phyloP scores from a whole-genome alignment of 2,113 vertebrate genomes.

The Motacilla alba region DNA sequence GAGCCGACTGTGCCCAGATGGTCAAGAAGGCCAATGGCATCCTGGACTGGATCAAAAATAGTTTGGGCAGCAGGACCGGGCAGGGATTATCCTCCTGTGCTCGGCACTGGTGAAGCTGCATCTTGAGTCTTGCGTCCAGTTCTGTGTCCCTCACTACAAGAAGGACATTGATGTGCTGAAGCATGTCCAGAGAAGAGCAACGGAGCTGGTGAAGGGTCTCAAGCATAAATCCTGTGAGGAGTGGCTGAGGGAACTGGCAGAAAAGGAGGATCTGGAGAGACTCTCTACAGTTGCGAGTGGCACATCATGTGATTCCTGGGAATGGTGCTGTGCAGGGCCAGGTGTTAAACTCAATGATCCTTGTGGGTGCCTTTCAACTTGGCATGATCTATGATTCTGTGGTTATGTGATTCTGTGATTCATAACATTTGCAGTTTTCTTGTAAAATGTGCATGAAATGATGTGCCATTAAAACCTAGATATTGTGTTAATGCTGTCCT shows the following conservation, averaged over 20 bases:
- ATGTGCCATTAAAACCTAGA: not conserved
- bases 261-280: not conserved
- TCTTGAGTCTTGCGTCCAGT: not conserved
- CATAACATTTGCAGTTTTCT: not conserved
- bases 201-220: not conserved
- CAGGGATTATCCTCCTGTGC: not conserved
- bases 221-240: not conserved
- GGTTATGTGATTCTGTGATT: not conserved
- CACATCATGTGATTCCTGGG: not conserved
- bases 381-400: not conserved
- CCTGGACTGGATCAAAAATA: not conserved
- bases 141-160: not conserved
- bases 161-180: not conserved
- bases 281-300: not conserved
- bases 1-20: no score
- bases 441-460: not conserved
- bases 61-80: not conserved
- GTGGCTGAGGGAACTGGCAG: accelerated
- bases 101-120: accelerated
- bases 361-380: not conserved
- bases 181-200: not conserved
- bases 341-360: not conserved
- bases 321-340: not conserved
- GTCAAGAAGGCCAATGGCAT: not conserved
- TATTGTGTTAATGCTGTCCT: not conserved